phyloP scores from a whole-genome alignment of 2,113 vertebrate genomes.

The Pygoscelis adeliae region DNA sequence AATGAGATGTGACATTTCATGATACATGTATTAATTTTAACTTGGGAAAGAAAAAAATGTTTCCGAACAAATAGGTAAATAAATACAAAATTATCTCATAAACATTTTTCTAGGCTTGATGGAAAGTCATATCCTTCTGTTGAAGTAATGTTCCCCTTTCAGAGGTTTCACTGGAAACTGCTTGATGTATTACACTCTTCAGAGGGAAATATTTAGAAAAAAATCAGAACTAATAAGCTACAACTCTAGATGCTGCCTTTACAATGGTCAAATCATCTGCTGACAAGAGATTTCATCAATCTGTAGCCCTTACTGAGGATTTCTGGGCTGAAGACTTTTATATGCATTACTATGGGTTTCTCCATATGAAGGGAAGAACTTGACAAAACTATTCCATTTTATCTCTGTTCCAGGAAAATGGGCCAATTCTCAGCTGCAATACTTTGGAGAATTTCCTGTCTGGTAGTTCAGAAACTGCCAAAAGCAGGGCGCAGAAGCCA shows the following conservation, averaged over 20 bases:
- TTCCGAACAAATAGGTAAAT: constrained; percentile 15
- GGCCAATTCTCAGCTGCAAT: constrained; percentile 74
- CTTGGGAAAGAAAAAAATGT: background rate
- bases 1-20: constrained; percentile 34
- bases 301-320: background rate
- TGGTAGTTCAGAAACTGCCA: constrained; percentile 75
- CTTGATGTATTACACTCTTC: background rate
- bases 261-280: background rate
- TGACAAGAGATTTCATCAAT: background rate
- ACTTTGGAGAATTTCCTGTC: constrained; percentile 75
- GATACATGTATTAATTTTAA: constrained; percentile 43
- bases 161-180: background rate
- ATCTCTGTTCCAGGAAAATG: constrained; percentile 73
- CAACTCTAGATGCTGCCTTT: background rate
- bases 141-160: background rate
- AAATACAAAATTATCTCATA: background rate
- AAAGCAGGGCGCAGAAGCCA: constrained; percentile 58
- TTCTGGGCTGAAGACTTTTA: background rate
- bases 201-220: constrained; percentile 8
- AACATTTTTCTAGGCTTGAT: background rate
- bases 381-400: constrained; percentile 64
- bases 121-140: background rate
- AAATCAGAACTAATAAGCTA: background rate
- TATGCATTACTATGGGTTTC: background rate
- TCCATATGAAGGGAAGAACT: constrained; percentile 48